A percentile compares a stretch with the other conserved stretches of the same genome.
These are phyloP conservation scores for Drosophila tropicalis DNA, from an alignment of 1,140 invertebrate genomes.

Conservation along the genomic window DNA sequence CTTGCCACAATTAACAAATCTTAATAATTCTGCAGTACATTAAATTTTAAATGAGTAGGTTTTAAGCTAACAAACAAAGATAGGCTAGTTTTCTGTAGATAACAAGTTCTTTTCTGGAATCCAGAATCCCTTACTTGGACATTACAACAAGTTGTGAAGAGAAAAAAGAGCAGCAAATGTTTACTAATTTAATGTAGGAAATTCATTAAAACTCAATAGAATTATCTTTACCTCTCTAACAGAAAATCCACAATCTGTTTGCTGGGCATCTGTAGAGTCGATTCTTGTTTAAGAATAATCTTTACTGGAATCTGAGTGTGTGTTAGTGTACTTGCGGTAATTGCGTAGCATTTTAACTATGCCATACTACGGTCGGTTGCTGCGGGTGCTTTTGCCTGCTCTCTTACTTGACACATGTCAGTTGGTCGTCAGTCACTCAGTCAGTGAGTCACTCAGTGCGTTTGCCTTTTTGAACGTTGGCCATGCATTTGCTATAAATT, in stretches of 20 bases:
- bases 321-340: conserved; percentile 61
- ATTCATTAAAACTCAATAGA: too few relatives aligned
- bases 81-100: too few relatives aligned
- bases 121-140: too few relatives aligned
- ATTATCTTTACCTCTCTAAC: too few relatives aligned
- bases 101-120: too few relatives aligned
- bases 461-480: conserved; percentile 45
- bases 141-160: too few relatives aligned
- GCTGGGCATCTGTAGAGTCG: conserved; percentile 46
- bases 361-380: conserved; percentile 41
- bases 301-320: conserved; percentile 28
- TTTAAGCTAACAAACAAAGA: too few relatives aligned
- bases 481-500: conserved; percentile 45
- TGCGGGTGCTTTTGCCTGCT: conserved; percentile 48
- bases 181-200: too few relatives aligned
- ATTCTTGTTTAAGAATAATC: conserved; percentile 7
- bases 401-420: conserved; percentile 78
- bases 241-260: not conserved
- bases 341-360: conserved; percentile 73
- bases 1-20: too few relatives aligned
- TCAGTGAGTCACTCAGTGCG: conserved; percentile 11
- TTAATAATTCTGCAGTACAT: too few relatives aligned
- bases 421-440: conserved; percentile 48
- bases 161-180: too few relatives aligned
- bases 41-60: too few relatives aligned